These are phyloP conservation scores for Epirrhoe alternata DNA, from an alignment of 2,888 invertebrate species.

Conservation along the genomic window DNA sequence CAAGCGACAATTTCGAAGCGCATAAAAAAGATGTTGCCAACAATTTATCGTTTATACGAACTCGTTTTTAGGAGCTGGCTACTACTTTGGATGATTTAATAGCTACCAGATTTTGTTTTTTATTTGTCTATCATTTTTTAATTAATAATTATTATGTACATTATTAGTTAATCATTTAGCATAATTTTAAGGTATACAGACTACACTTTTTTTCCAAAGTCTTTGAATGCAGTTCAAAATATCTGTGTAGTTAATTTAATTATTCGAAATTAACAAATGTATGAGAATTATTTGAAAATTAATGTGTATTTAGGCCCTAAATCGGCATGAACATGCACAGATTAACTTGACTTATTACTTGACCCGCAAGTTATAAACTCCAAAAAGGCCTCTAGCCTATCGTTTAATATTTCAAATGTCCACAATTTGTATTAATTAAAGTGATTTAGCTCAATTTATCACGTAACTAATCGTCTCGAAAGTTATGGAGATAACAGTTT, in stretches of 20 bases:
- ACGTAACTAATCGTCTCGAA: constrained; percentile 38
- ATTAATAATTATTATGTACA: no score
- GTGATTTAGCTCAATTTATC: constrained; percentile 26
- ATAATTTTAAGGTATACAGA: no score
- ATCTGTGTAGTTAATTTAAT: no score
- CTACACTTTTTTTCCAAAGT: no score
- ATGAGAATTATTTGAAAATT: no score
- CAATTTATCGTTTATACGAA: constrained; percentile 22
- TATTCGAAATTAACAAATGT: no score
- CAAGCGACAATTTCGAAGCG: constrained; percentile 23
- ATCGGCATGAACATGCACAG: no score
- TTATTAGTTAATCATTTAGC: no score
- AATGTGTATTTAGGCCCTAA: no score
- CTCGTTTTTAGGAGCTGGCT: not conserved
- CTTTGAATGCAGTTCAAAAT: no score
- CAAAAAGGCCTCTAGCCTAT: not conserved
- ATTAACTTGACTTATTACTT: no score
- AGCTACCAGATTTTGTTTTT: not conserved
- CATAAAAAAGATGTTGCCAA: constrained; percentile 28
- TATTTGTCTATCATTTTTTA: not conserved
- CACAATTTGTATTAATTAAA: constrained; percentile 30
- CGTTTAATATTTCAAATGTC: constrained; percentile 4
- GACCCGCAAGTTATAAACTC: not conserved
- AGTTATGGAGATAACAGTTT: constrained; percentile 37
- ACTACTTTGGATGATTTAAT: constrained; percentile 5